Evolutionary conservation across 2,888 invertebrate species (phyloP), one percentile per base, ranked within the genome.

Genomic region (Oscheius sp.): DNA sequence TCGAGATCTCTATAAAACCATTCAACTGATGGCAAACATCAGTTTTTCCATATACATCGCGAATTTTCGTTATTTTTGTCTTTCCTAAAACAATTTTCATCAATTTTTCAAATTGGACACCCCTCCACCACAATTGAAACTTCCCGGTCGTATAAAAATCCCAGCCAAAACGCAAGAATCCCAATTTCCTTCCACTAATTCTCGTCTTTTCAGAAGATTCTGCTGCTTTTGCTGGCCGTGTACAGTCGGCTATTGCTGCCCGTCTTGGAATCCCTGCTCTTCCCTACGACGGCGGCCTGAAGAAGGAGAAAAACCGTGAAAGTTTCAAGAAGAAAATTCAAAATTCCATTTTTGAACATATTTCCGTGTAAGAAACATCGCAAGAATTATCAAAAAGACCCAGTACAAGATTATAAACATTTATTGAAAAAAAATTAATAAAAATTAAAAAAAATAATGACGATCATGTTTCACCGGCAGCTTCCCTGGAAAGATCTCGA

Each of bases 271-370:
- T 75, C 23, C 74, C 75, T 29, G 76, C 79, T 12, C 70, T 78
- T 49, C 76, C 76, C 18, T 82, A 74, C 45, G 82, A 80, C 69
- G 82, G 82, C 23, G 74, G 76, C 35, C 66, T 80, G 53, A 79
- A 77, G 43, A 61, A 61, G 35, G 25, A 16, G 12, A 72, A 64
- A 52, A 69, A 75, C 18, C 66, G 66, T 16, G 23, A 12, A 7
- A 29, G 21, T 12, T 75, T 56, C 35, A 45, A 53, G 29, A 45
- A 52, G 18, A 75, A 66, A 25, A 46, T 75, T 13, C 58, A 66
- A 46, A 35, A 18, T 12, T 21, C 43, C 0, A 46, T 70, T 13
- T 25, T 41, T n/a, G 27, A 27, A 9, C 35, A 35, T 9, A 35
- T 35, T 35, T 35, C 16, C 29, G 29, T 16, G 13, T 59, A 25